Evolutionary conservation across 2,888 invertebrate genomes (phyloP), one percentile per base, ranked within the genome.

Genomic region (Spisula subtruncata): DNA sequence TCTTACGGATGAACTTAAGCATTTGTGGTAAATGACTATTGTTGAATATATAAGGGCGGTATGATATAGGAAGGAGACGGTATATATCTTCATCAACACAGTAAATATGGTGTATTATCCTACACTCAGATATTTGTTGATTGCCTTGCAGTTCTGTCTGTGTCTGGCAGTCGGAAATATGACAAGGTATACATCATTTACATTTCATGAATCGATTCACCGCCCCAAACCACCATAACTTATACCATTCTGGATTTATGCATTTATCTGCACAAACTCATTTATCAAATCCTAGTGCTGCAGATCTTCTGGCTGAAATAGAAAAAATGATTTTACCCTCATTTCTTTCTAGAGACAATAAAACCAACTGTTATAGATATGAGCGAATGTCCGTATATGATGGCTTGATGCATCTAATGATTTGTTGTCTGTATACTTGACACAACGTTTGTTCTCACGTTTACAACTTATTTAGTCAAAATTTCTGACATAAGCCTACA

Each of bases 161-260:
- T 75, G 75, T 75, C 35, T 75, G 18, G 75, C 75, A 1, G 35
- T 35, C 14, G 75, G 75, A 32, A 75, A 75, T 75, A 75, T 75
- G 75, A 75, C 75, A 35, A 75, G 75, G 75, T 75, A 75, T 12
- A 18, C 0, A n/a, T n/a, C n/a, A n/a, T n/a, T n/a, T n/a, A n/a
- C n/a, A 35, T 16, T 16, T 75, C 35, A 18, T 75, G n/a, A 66
- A 25, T 66, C 10, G 25, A 25, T 66, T 12, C 5, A 66, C 25
- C 12, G n/a, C 25, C 25, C 10, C n/a, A 25, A n/a, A 66, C 25
- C 60, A 66, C 25, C 25, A 66, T 66, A 20, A 25, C n/a, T 14
- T 60, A 6, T 25, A 25, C 25, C 25, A 25, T 66, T 10, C 60
- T 25, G 6, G 5, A 25, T 66, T n/a, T 66, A n/a, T 41, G 8